Evolutionary conservation across 2,113 vertebrate species (phyloP), one percentile per base, ranked within the genome.

Genomic region (Ameiurus melas): DNA sequence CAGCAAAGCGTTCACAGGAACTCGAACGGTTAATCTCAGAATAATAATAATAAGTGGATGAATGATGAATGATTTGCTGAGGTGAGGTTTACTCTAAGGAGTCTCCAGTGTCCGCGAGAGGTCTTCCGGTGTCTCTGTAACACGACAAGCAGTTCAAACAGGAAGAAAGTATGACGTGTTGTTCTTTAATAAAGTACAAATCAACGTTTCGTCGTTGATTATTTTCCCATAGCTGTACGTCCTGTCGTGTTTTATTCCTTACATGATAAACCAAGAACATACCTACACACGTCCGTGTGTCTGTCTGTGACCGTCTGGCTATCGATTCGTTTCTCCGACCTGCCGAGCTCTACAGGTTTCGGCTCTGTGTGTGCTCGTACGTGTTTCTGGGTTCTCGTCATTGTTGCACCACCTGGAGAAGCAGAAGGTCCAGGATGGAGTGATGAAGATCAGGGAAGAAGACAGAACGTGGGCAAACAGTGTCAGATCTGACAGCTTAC

Each of bases 341-440:
- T 68, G 17, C n/a, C 3, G 1, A 80, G 36, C 75, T 58, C 86
- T 22, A 27, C 27, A 25, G 55, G 55, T 83, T 39, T 87, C 22
- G 14, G 5, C 27, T 1, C 36, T 85, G 70, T 86, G 53, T 53
- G 73, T 85, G 55, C 83, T 71, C 51, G 20, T 84, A 47, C 47
- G 55, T 86, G 85, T 87, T 85, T 55, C 85, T 86, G 57, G 20
- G 33, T 71, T 89, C 30, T 60, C 75, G 64, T 87, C 86, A 85
- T 62, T 33, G 51, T 91, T 91, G 86, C 90, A 89, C 89, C 90
- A 89, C 83, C 25, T 57, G 43, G 47, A 81, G 86, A 30, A 85
- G 17, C 88, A 85, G 53, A 66, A 85, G 51, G 86, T 39, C 64
- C 66, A 27, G 43, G 25, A 51, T 57, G 58, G 5, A 36, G 71